Conservation (phyloP, 2,888 invertebrate species). For the Polydesmus complanatus region DNA sequence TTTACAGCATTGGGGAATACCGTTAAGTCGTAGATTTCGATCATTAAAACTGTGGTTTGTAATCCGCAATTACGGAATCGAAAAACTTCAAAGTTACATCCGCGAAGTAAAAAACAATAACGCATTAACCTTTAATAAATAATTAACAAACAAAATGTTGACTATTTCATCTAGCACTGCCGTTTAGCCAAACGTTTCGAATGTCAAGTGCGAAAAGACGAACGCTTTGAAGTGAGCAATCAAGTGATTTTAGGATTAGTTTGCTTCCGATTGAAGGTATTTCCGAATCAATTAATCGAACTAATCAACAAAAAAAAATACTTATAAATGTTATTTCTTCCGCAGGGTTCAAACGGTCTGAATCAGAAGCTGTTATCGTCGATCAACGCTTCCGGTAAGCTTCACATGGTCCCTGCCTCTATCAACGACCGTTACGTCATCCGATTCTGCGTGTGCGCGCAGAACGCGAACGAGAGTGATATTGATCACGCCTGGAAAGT, state of each 20-base stretch:
- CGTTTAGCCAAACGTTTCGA: conserved; percentile 81
- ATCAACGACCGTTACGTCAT: conserved; percentile 83
- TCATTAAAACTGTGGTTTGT: conserved; percentile 97
- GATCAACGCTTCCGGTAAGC: conserved; percentile 85
- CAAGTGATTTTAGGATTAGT: conserved; percentile 86
- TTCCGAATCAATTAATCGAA: conserved; percentile 1
- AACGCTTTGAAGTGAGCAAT: conserved; percentile 80
- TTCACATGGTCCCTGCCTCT: conserved; percentile 93
- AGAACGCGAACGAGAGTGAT: conserved; percentile 68
- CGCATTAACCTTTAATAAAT: background rate
- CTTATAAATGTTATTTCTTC: background rate
- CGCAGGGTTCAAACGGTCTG: conserved; percentile 29
- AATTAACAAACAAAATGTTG: background rate
- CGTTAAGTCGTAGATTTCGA: conserved; percentile 84
- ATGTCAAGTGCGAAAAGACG: conserved; percentile 59
- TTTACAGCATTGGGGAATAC: conserved; percentile 89
- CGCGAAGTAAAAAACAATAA: conserved; percentile 45
- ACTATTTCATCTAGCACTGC: conserved; percentile 45
- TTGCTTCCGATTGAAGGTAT: conserved; percentile 68
- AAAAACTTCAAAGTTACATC: conserved; percentile 83
- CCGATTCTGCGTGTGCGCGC: conserved; percentile 84
- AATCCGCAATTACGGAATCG: conserved; percentile 80
- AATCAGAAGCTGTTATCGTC: conserved; percentile 82
- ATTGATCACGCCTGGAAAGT: conserved; percentile 42
- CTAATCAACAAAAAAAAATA: no score